A percentile compares a stretch with the other conserved stretches of the same genome.
phyloP scores from a whole-genome alignment of 2,797 vertebrate genomes.

The Danio tinwini region DNA sequence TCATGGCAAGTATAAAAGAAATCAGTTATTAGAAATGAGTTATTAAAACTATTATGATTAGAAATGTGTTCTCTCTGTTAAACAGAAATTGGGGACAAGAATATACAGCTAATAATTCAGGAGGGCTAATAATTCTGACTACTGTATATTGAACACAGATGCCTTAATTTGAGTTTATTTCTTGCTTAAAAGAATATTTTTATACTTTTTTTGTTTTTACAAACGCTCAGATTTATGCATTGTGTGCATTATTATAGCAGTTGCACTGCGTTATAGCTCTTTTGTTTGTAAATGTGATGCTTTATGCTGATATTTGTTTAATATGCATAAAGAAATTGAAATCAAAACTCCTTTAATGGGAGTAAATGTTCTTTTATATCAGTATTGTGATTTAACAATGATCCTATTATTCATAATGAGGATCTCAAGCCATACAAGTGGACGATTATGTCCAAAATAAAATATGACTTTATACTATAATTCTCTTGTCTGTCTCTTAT shows the following conservation, averaged over 20 bases:
- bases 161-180: neutral
- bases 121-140: too few relatives aligned
- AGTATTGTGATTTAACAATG: neutral
- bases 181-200: neutral
- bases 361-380: conserved; percentile 10
- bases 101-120: too few relatives aligned
- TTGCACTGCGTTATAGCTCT: neutral
- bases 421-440: neutral
- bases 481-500: neutral
- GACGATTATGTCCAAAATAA: conserved; percentile 12
- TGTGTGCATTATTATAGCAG: conserved; percentile 36
- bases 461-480: neutral
- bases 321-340: conserved; percentile 5
- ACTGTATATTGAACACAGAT: neutral
- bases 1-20: too few relatives aligned
- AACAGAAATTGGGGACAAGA: too few relatives aligned
- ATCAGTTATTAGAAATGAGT: too few relatives aligned
- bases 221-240: conserved; percentile 25
- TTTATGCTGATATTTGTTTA: conserved; percentile 19
- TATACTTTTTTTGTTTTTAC: conserved; percentile 10
- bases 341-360: conserved; percentile 11
- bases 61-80: too few relatives aligned
- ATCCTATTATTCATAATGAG: neutral
- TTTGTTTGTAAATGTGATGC: neutral
- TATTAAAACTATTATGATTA: too few relatives aligned